Base-by-base conservation (phyloP, 2,797 vertebrate species). In the Myotis myotis region DNA sequence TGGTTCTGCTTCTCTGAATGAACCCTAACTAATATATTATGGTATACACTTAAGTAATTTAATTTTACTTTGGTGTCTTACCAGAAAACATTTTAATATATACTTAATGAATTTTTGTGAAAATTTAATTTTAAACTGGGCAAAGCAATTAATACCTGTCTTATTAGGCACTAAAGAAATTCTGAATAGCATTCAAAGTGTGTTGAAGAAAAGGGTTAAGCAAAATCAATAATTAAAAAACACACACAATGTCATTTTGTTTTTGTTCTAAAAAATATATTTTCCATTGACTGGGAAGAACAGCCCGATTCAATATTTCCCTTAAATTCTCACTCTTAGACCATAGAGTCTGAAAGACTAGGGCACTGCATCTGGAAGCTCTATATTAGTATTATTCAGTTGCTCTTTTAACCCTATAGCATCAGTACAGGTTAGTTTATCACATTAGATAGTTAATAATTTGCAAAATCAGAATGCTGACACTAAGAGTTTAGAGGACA, bases 381-480 rank as follows among this genome's bases (percentile, higher is more conserved):
- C 28, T 78, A 25, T 47, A 10, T 53, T 70, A 72, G 17, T 76
- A 41, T 76, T 87, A 33, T 57, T 85, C 62, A 78, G 25, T 78
- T 96, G 71, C 49, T 88, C 49, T 10, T 81, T 4, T 68, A 92
- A 87, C 28, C 13, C 57, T 71, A n/a, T n/a, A 10, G n/a, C 38
- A 68, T 93, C 25, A 90, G 23, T 25, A 72, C 17, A 57, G 23
- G 85, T 66, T 72, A 85, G 53, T 72, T 90, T 47, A 72, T 80
- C 17, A 38, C 47, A 83, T 66, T 84, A 92, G 36, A 4, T 71
- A 91, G 16, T 57, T 89, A 79, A 84, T n/a, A 78, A 68, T 87
- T 93, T 94, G 9, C 33, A 55, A 53, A 64, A 68, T 87, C 66
- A 83, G 38, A 85, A 78, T 88, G 47, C 75, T 96, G 81, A 80